Evolutionary conservation across 2,888 invertebrate species (phyloP).

Genomic region (Fissipunctia ypsillon): DNA sequence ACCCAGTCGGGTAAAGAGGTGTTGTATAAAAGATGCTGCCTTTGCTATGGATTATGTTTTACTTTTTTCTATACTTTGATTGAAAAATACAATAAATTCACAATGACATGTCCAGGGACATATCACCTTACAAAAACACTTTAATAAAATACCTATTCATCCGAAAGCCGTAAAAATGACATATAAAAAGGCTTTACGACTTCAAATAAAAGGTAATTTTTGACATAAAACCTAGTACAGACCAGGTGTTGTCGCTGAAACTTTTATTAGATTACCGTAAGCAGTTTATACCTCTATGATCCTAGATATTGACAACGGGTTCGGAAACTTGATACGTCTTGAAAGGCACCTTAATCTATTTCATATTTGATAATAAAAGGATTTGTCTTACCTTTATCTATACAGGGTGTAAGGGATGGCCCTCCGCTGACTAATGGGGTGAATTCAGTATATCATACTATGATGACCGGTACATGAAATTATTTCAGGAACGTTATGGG

Average conservation of each 20-base stretch:
- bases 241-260: slow-evolving; percentile 42
- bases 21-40: too few relatives aligned
- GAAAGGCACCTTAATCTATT: background rate
- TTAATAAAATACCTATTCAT: slow-evolving; percentile 57
- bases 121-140: slow-evolving; percentile 27
- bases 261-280: slow-evolving; percentile 51
- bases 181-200: slow-evolving; percentile 55
- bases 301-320: slow-evolving; percentile 12
- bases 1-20: too few relatives aligned
- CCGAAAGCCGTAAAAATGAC: slow-evolving; percentile 47
- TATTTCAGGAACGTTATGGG: too few relatives aligned
- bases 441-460: too few relatives aligned
- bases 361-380: background rate
- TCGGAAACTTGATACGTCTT: background rate
- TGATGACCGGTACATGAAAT: too few relatives aligned
- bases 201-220: slow-evolving; percentile 49
- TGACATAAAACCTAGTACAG: slow-evolving; percentile 43
- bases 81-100: slow-evolving; percentile 3
- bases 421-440: too few relatives aligned
- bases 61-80: background rate
- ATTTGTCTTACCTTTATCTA: too few relatives aligned
- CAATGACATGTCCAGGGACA: too few relatives aligned
- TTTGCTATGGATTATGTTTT: too few relatives aligned
- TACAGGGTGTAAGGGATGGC: too few relatives aligned
- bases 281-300: slow-evolving; percentile 40